Conservation (phyloP, 2,113 vertebrate species). For the Microtus oregoni region DNA sequence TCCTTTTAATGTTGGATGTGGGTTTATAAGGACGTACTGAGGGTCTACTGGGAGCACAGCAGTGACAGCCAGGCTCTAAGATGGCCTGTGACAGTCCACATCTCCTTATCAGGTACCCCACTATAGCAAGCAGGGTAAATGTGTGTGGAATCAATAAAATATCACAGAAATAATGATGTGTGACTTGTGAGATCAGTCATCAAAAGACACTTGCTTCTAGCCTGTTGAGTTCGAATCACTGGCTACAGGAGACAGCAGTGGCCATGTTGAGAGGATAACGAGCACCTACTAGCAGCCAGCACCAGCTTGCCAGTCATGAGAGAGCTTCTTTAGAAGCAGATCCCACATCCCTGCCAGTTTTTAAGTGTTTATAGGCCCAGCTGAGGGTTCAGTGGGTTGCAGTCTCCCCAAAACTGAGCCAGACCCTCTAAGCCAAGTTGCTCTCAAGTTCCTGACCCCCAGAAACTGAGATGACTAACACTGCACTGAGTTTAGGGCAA, state of each 20-base stretch:
- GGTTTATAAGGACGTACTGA: not conserved
- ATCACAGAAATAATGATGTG: not conserved
- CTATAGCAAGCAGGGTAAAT: not conserved
- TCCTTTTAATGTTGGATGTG: not conserved
- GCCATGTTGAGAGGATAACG: not conserved
- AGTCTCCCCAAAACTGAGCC: not conserved
- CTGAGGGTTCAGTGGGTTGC: not conserved
- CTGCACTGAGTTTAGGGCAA: not conserved
- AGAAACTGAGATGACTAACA: not conserved
- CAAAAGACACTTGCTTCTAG: not conserved
- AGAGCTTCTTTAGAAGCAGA: not conserved
- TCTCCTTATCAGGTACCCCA: not conserved
- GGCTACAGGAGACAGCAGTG: not conserved
- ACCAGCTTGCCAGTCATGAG: no score
- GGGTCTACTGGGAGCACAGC: not conserved
- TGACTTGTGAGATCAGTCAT: not conserved
- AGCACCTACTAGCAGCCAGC: not conserved
- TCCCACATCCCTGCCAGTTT: not conserved
- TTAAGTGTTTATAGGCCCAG: not conserved
- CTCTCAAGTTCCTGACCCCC: not conserved
- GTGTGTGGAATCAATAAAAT: not conserved
- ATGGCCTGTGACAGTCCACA: fast-evolving
- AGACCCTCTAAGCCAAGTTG: not conserved
- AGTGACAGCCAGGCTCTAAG: not conserved
- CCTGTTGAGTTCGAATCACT: not conserved